Evolutionary conservation across 1,140 invertebrate species (phyloP), one percentile per base, ranked within the genome.

Genomic region (Anadara kagoshimensis): DNA sequence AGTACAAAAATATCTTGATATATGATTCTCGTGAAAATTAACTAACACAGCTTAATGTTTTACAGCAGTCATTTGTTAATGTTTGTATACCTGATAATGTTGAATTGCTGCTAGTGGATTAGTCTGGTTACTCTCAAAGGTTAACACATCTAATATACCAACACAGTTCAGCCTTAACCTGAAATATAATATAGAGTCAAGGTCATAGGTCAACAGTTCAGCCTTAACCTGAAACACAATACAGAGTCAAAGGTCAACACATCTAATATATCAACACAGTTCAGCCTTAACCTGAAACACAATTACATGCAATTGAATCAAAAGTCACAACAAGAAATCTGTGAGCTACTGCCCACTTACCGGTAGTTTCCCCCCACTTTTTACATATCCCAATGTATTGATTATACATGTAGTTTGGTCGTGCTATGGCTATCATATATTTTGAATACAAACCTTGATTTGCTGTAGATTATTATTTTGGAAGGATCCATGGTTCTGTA

Each of bases 401-500:
- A n/a, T n/a, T n/a, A n/a, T n/a, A n/a, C n/a, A 36, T 36, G 29
- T 36, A 36, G 29, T 36, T 36, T 36, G 29, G 2, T 36, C 2
- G 29, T 36, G 7, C 29, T 36, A 7, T 36, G 29, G n/a, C n/a
- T n/a, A n/a, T n/a, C n/a, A n/a, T n/a, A n/a, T n/a, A 36, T 36
- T 36, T 51, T n/a, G 11, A 18, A 20, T 43, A 43, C n/a, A 16
- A 7, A 88, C 88, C 89, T 86, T 8, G 87, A 85, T 90, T 93
- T 78, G 92, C 95, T 83, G 94, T 92, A 85, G 14, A 92, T 82
- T 12, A 99, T 92, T 61, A 99, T 95, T 91, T 98, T 98, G 41
- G 94, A 95, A 7, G 96, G 95, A 88, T 98, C 96, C 75, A 99
- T 89, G 81, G 93, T 93, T 80, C 95, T 92, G 76, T 87, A 91